Conservation (phyloP, 92 coral and sea anemone genomes). For the Epizoanthus scotinus region DNA sequence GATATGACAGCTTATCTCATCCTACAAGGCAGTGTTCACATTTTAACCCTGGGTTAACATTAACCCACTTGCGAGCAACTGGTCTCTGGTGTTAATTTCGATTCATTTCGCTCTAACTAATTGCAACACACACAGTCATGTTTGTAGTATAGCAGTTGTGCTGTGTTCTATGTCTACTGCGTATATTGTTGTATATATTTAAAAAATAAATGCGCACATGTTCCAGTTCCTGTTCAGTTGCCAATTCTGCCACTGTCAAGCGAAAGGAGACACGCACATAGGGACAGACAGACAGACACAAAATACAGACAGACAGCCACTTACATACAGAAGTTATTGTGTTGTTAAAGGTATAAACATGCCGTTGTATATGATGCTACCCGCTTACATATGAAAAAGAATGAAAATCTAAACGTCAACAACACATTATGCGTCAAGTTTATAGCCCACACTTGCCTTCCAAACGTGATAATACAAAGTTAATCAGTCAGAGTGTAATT, state of each 20-base stretch:
- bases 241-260: not conserved
- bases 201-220: not conserved
- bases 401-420: no score
- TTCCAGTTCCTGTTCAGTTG: not conserved
- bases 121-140: not conserved
- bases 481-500: not conserved
- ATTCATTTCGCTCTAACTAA: not conserved
- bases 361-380: no score
- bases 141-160: not conserved
- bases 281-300: not conserved
- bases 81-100: not conserved
- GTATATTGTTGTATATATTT: no score
- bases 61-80: no score
- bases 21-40: no score
- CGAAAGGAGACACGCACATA: not conserved
- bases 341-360: not conserved
- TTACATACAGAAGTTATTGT: not conserved
- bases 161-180: not conserved
- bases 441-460: no score
- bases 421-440: no score
- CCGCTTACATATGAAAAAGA: no score
- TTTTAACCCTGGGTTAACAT: no score
- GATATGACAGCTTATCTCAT: no score
- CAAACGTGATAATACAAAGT: no score
- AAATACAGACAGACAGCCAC: no score